Conservation (phyloP, 2,888 invertebrate genomes). For the Ophion ventricosus region DNA sequence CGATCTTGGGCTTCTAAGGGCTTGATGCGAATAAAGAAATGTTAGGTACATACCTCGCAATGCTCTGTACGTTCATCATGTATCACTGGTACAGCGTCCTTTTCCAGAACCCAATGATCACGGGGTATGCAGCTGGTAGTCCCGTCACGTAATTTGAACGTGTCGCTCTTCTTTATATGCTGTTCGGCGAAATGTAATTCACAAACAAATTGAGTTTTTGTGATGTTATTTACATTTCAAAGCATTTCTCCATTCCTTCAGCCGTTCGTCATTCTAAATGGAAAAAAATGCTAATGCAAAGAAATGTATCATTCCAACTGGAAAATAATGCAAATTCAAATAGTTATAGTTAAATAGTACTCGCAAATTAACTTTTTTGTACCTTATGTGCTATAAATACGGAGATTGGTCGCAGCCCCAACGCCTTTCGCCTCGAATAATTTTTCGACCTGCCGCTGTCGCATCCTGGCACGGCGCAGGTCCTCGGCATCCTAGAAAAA, state of each 20-base stretch:
- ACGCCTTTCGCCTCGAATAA: no score
- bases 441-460: no score
- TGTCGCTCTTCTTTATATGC: background rate
- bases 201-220: background rate
- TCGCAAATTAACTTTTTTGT: background rate
- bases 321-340: no score
- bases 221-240: no score
- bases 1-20: background rate
- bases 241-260: no score
- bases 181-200: background rate
- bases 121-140: background rate
- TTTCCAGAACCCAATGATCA: background rate
- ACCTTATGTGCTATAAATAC: background rate
- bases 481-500: no score
- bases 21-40: background rate
- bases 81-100: constrained; percentile 6
- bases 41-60: background rate
- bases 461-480: no score
- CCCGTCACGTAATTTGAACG: background rate
- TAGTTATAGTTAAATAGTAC: background rate
- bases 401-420: no score
- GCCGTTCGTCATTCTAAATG: no score
- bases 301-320: no score
- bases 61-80: background rate
- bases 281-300: no score